A percentile compares a stretch with the other conserved stretches of the same genome.
phyloP scores from a whole-genome alignment of 2,888 invertebrate genomes.

The Aporophyla lueneburgensis region DNA sequence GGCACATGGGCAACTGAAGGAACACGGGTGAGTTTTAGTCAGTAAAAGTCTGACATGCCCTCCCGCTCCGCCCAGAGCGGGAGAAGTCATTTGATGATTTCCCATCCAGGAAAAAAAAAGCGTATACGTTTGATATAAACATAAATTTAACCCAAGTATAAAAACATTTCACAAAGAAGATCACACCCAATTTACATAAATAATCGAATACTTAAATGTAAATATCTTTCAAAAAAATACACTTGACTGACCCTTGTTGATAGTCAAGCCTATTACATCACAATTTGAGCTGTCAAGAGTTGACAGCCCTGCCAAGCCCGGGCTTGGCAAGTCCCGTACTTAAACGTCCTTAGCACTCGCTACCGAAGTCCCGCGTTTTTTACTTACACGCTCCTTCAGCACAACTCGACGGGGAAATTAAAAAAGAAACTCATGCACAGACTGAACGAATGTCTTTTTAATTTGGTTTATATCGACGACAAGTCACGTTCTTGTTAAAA shows the following conservation, averaged over 20 bases:
- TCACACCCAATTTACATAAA: conserved; percentile 30
- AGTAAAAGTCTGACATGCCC: too few relatives aligned
- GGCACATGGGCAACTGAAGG: too few relatives aligned
- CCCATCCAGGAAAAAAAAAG: too few relatives aligned
- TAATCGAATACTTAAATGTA: conserved; percentile 17
- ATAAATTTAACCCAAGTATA: conserved; percentile 19
- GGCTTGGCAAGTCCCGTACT: conserved; percentile 69
- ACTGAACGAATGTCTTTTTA: conserved; percentile 64
- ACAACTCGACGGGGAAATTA: conserved; percentile 66
- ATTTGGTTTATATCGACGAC: conserved; percentile 61
- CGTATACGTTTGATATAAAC: conserved; percentile 2
- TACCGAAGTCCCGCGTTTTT: conserved; percentile 66
- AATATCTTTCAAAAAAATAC: conserved; percentile 58
- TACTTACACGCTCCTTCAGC: conserved; percentile 71
- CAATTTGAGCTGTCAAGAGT: conserved; percentile 63
- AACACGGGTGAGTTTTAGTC: too few relatives aligned
- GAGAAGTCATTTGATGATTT: too few relatives aligned
- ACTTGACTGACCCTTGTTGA: conserved; percentile 65
- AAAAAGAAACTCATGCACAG: conserved; percentile 68
- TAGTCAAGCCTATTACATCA: conserved; percentile 63
- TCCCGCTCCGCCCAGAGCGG: too few relatives aligned
- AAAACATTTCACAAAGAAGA: conserved; percentile 28
- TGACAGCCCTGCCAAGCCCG: conserved; percentile 67
- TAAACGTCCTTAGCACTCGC: conserved; percentile 71
- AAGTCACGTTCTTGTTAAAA: conserved; percentile 61